Conservation (phyloP, 2,113 vertebrate genomes). For the Hystrix brachyura region DNA sequence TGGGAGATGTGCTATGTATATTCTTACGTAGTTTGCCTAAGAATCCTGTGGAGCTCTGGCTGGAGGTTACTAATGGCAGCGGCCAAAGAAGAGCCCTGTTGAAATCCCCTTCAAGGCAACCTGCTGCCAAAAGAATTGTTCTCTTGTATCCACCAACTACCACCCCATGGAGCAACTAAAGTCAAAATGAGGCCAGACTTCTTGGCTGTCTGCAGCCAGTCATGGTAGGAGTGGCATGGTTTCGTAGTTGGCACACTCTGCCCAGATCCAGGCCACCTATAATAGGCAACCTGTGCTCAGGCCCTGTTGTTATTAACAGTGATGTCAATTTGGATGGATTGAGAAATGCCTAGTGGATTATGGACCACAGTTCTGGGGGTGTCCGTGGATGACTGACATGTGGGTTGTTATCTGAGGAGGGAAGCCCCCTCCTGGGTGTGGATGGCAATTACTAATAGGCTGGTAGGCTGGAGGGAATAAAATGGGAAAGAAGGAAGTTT, state of each 20-base stretch:
- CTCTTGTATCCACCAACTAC: neutral
- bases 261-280: neutral
- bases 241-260: neutral
- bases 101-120: neutral
- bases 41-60: neutral
- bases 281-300: rapidly evolving
- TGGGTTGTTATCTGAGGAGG: neutral
- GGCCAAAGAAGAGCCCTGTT: neutral
- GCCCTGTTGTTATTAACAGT: neutral
- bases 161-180: neutral
- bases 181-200: neutral
- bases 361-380: neutral
- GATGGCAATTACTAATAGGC: neutral
- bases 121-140: neutral
- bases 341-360: too few relatives aligned
- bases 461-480: neutral
- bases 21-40: neutral
- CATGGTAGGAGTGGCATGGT: too few relatives aligned
- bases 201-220: neutral
- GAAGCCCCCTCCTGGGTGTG: neutral
- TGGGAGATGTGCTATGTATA: neutral
- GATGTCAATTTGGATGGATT: neutral
- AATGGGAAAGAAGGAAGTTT: neutral
- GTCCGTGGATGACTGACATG: neutral
- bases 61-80: neutral